phyloP scores from a whole-genome alignment of 92 coral and sea anemone genomes.

The Zoanthus solanderi region DNA sequence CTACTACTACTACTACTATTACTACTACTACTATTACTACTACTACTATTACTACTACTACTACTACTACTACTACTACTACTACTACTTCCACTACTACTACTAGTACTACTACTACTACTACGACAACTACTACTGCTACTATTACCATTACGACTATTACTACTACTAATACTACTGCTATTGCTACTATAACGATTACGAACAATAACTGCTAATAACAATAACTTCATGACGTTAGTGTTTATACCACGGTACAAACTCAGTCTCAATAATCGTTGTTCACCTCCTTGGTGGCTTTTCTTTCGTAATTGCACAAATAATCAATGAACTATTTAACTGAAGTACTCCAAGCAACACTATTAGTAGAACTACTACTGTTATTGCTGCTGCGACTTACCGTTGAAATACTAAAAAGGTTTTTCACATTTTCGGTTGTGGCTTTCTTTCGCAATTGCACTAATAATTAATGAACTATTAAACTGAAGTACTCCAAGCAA shows the following conservation, averaged over 20 bases:
- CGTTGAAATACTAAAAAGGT: constrained; percentile 29
- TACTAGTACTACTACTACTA: not conserved
- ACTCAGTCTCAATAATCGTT: not conserved
- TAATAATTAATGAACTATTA: not conserved
- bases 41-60: too few relatives aligned
- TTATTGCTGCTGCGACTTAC: constrained; percentile 3
- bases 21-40: too few relatives aligned
- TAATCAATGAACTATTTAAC: not conserved
- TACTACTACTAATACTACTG: too few relatives aligned
- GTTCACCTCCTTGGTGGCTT: too few relatives aligned
- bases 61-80: not conserved
- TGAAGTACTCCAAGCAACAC: not conserved
- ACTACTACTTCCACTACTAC: not conserved
- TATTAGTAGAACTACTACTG: not conserved
- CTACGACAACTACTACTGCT: not conserved
- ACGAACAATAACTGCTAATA: not conserved
- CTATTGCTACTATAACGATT: not conserved
- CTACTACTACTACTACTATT: too few relatives aligned
- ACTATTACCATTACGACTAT: not conserved
- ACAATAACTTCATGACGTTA: not conserved
- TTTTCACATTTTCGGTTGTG: constrained; percentile 10
- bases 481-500: not conserved
- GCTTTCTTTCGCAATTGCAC: too few relatives aligned
- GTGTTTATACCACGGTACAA: not conserved
- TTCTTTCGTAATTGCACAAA: too few relatives aligned